A percentile compares a stretch with the other conserved stretches of the same genome.
Conservation (phyloP, 2,888 invertebrate species). For the Temnothorax rugatulus region DNA sequence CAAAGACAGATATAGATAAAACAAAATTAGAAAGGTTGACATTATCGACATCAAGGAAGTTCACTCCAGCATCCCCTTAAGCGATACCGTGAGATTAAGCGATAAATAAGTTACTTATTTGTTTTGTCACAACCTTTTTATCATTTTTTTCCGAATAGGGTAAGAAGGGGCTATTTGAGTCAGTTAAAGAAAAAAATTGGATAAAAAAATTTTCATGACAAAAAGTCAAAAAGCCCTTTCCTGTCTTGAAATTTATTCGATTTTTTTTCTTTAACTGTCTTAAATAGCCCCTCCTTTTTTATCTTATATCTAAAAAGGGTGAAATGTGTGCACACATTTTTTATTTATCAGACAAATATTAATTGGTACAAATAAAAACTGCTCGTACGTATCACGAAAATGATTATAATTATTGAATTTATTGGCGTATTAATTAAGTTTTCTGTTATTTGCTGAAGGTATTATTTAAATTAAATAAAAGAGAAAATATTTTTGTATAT, state of each 20-base stretch:
- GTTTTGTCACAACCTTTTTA: not conserved
- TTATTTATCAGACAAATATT: not conserved
- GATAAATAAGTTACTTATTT: conserved; percentile 9
- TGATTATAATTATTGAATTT: not conserved
- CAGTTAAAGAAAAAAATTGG: no score
- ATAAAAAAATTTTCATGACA: no score
- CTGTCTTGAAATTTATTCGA: no score
- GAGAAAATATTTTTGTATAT: not conserved
- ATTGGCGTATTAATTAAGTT: not conserved
- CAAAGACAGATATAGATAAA: no score
- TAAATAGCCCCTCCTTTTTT: no score
- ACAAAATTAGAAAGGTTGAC: no score
- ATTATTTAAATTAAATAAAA: not conserved
- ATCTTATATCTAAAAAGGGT: not conserved
- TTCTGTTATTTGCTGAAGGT: not conserved
- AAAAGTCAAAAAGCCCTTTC: no score
- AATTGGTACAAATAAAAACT: not conserved
- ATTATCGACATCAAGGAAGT: no score
- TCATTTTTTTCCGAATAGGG: not conserved
- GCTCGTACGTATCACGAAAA: not conserved
- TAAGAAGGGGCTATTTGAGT: no score
- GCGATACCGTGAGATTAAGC: not conserved
- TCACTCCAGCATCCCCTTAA: no score
- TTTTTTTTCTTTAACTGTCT: no score
- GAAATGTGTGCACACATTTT: not conserved